Percentiles rank a stretch among this genome's conserved stretches.
Evolutionary conservation across 2,113 vertebrate species (phyloP).

Genomic region (Eptesicus fuscus): DNA sequence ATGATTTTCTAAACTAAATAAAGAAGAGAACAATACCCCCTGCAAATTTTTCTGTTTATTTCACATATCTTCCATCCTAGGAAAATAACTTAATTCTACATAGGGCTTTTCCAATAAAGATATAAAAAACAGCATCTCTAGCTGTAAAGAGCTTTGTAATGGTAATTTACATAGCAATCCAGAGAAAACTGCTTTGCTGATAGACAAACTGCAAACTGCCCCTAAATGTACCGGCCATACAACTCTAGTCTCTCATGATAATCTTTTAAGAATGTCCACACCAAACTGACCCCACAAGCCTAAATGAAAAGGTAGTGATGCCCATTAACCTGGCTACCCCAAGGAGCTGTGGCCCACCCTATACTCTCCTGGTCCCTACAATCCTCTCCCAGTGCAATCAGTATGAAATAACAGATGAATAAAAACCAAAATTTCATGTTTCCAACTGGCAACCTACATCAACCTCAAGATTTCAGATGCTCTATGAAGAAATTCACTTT

Average conservation of each 20-base stretch:
- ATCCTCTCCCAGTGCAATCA: slow-evolving; percentile 57
- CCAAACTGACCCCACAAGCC: slow-evolving; percentile 65
- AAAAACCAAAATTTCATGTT: slow-evolving; percentile 61
- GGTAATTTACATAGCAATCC: slow-evolving; percentile 32
- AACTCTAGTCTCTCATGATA: slow-evolving; percentile 50
- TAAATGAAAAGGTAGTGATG: slow-evolving; percentile 65
- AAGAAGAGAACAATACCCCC: slow-evolving; percentile 62
- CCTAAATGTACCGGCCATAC: neutral
- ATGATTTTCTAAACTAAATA: slow-evolving; percentile 71
- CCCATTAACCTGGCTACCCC: slow-evolving; percentile 44
- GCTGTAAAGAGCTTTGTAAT: slow-evolving; percentile 65
- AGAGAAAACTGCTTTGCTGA: slow-evolving; percentile 49
- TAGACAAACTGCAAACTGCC: neutral
- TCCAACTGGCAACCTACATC: slow-evolving; percentile 76
- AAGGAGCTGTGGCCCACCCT: slow-evolving; percentile 55
- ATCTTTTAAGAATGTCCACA: slow-evolving; percentile 62
- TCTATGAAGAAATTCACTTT: slow-evolving; percentile 76
- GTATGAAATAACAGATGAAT: slow-evolving; percentile 66
- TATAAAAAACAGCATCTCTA: slow-evolving; percentile 53
- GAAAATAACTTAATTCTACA: slow-evolving; percentile 62
- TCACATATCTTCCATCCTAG: slow-evolving; percentile 60
- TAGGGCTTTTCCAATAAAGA: slow-evolving; percentile 68
- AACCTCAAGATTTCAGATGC: slow-evolving; percentile 73
- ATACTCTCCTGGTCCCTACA: slow-evolving; percentile 61
- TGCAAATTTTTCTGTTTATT: slow-evolving; percentile 67